Conservation (phyloP, 2,888 invertebrate species). For the Tuberolachnus salignus region DNA sequence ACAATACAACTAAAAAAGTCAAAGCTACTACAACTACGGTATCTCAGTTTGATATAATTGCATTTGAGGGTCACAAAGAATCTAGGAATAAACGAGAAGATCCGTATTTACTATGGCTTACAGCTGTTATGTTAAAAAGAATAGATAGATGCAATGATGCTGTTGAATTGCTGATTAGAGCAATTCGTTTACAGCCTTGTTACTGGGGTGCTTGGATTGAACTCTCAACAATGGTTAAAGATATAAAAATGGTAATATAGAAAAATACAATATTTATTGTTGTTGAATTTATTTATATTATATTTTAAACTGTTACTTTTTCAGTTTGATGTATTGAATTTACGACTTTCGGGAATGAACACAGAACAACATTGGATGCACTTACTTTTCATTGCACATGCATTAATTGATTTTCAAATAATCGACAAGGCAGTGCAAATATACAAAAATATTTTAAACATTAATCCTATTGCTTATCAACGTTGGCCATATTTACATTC, state of each 20-base stretch:
- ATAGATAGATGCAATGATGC: conserved; percentile 81
- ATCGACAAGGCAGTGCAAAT: conserved; percentile 88
- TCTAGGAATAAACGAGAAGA: conserved; percentile 35
- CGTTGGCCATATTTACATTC: conserved; percentile 88
- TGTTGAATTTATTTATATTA: background rate
- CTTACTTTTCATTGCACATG: conserved; percentile 87
- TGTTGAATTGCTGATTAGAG: conserved; percentile 76
- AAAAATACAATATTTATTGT: background rate
- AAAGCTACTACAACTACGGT: background rate
- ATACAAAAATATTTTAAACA: conserved; percentile 74
- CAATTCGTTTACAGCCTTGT: conserved; percentile 79
- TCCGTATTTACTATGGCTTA: conserved; percentile 51
- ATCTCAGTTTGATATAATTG: background rate
- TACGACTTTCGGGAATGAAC: conserved; percentile 42
- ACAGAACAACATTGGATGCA: conserved; percentile 95
- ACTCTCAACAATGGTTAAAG: conserved; percentile 81
- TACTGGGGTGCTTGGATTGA: conserved; percentile 97
- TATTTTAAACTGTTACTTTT: conserved; percentile 2
- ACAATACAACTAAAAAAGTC: conserved; percentile 15
- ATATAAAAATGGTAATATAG: conserved; percentile 72
- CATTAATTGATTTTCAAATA: conserved; percentile 85
- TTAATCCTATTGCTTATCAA: conserved; percentile 80
- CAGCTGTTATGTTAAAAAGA: conserved; percentile 77
- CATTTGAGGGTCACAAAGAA: conserved; percentile 65
- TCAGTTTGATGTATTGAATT: conserved; percentile 59